These are phyloP conservation scores for Drosophila kuntzei DNA, from an alignment of 2,888 invertebrate species.

Conservation along the genomic window DNA sequence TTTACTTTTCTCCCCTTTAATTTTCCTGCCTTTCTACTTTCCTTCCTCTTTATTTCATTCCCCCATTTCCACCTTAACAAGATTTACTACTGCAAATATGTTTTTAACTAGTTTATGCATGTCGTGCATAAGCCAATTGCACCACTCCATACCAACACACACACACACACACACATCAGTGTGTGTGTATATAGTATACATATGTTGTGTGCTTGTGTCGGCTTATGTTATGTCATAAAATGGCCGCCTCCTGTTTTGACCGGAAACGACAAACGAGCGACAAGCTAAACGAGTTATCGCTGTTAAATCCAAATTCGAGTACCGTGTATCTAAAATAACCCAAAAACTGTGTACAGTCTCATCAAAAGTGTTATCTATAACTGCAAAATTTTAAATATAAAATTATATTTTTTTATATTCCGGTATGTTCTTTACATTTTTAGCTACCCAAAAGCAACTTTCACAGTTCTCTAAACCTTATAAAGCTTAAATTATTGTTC, in stretches of 20 bases:
- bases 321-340: constrained; percentile 17
- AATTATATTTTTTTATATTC: no score
- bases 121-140: constrained; percentile 57
- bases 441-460: no score
- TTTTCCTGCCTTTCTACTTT: background rate
- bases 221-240: constrained; percentile 31
- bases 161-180: background rate
- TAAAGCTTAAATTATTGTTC: no score
- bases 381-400: background rate
- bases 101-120: constrained; percentile 67
- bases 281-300: constrained; percentile 50
- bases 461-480: no score
- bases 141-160: constrained; percentile 4
- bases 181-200: no score
- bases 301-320: constrained; percentile 49
- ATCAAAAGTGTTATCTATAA: constrained; percentile 1
- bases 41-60: background rate
- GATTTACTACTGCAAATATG: constrained; percentile 62
- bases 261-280: constrained; percentile 45
- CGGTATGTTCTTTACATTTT: no score
- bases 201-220: background rate
- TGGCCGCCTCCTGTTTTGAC: constrained; percentile 30
- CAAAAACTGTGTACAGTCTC: constrained; percentile 14
- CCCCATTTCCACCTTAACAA: constrained; percentile 22
- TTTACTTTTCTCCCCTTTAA: background rate